A percentile compares a stretch with the other conserved stretches of the same genome.
Evolutionary conservation across 2,797 vertebrate species (phyloP).

Genomic region (Spondyliosoma cantharus): DNA sequence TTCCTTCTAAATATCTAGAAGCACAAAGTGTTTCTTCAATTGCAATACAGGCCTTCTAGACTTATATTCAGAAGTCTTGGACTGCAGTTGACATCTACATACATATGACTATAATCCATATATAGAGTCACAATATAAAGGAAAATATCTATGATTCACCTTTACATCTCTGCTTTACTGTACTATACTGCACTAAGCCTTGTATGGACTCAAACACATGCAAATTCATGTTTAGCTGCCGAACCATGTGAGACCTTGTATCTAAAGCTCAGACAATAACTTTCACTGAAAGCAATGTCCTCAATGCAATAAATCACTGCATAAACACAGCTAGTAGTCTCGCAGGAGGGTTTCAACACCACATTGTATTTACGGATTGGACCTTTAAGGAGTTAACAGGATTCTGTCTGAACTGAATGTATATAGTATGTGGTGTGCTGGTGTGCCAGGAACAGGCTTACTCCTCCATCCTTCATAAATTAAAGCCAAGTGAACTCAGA

Average conservation of each 20-base stretch:
- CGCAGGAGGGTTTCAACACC: conserved; percentile 48
- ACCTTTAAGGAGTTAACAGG: conserved; percentile 68
- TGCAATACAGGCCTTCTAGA: too few species aligned
- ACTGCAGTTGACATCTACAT: background rate
- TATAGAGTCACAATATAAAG: conserved; percentile 6
- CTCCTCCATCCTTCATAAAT: conserved; percentile 52
- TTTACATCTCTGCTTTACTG: conserved; percentile 4
- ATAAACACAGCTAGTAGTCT: conserved; percentile 62
- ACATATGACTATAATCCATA: background rate
- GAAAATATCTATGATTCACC: background rate
- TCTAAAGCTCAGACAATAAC: conserved; percentile 62
- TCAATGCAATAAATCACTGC: conserved; percentile 59
- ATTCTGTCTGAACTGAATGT: conserved; percentile 60
- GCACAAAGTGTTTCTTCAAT: too few species aligned
- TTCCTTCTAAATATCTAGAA: too few species aligned
- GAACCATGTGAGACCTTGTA: conserved; percentile 51
- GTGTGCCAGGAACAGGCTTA: conserved; percentile 64
- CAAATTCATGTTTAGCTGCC: conserved; percentile 28
- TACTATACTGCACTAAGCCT: background rate
- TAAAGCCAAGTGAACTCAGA: conserved; percentile 53
- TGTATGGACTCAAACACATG: conserved; percentile 40
- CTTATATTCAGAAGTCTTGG: too few species aligned
- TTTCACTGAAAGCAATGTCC: conserved; percentile 55
- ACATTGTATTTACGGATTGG: conserved; percentile 57
- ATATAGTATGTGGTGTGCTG: conserved; percentile 54